These are phyloP conservation scores for Trichacis sp. DNA, from an alignment of 2,888 invertebrate genomes.

Conservation along the genomic window DNA sequence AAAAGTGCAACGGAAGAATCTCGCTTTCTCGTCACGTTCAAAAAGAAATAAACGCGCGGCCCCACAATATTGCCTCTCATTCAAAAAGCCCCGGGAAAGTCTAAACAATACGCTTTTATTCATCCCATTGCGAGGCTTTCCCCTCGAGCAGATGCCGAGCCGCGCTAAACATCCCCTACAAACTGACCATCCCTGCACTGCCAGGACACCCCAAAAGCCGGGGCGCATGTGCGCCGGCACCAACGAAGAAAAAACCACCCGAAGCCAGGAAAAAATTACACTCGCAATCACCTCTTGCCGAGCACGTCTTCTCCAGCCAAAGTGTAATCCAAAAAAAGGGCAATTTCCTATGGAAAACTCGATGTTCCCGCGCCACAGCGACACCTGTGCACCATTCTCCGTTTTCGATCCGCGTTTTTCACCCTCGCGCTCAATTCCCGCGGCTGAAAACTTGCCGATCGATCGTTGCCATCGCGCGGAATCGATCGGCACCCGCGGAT, in stretches of 20 bases:
- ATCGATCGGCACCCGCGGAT: neutral
- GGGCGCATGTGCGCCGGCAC: neutral
- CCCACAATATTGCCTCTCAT: neutral
- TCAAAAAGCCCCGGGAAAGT: neutral
- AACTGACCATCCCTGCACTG: conserved; percentile 12
- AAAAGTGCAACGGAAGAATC: neutral
- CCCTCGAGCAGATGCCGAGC: conserved; percentile 15
- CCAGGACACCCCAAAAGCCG: neutral
- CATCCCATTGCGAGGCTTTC: conserved; percentile 1
- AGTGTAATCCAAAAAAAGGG: conserved; percentile 8
- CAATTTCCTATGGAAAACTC: conserved; percentile 14
- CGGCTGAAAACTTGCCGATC: neutral
- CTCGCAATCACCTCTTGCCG: neutral
- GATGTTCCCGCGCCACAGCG: conserved; percentile 6
- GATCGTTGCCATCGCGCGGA: conserved; percentile 14
- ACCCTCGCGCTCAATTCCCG: neutral
- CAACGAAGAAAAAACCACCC: neutral
- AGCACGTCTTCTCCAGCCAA: neutral
- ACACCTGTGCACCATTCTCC: conserved; percentile 23
- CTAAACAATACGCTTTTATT: conserved; percentile 8
- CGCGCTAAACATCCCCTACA: conserved; percentile 11
- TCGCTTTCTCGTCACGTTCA: too few relatives aligned
- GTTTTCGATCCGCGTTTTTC: neutral
- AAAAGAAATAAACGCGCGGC: too few relatives aligned
- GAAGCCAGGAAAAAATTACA: neutral